Evolutionary conservation across 2,797 vertebrate genomes (phyloP).

Genomic region (Hybognathus amarus): DNA sequence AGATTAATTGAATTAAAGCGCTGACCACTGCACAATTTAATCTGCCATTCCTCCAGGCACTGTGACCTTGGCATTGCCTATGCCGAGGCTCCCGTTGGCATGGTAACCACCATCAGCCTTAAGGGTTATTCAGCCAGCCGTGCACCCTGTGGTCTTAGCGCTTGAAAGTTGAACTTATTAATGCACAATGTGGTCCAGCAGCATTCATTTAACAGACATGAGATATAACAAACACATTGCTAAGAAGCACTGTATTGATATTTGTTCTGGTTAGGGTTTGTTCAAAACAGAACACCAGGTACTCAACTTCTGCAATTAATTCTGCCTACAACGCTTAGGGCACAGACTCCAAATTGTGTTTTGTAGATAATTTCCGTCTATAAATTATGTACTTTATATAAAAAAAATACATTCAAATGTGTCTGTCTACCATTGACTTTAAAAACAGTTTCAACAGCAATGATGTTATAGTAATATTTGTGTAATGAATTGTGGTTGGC

Average conservation of each 20-base stretch:
- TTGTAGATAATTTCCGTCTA: not conserved
- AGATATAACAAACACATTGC: not conserved
- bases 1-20: conserved; percentile 59
- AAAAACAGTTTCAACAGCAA: not conserved
- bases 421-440: not conserved
- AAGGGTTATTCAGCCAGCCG: conserved; percentile 37
- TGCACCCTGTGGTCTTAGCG: not conserved
- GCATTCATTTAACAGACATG: not conserved
- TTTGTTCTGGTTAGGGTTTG: not conserved
- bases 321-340: not conserved
- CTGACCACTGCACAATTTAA: conserved; percentile 62
- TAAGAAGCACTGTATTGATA: not conserved
- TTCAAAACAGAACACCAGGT: not conserved
- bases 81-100: conserved; percentile 53
- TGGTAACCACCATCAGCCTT: conserved; percentile 49
- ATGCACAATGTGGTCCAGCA: conserved; percentile 3
- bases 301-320: not conserved
- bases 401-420: not conserved
- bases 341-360: not conserved
- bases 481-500: not conserved
- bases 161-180: conserved; percentile 9
- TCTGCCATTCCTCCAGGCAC: conserved; percentile 45
- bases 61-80: conserved; percentile 57
- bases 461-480: not conserved
- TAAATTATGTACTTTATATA: not conserved